Base-by-base conservation (phyloP, 2,888 invertebrate genomes). In the Apamea crenata region DNA sequence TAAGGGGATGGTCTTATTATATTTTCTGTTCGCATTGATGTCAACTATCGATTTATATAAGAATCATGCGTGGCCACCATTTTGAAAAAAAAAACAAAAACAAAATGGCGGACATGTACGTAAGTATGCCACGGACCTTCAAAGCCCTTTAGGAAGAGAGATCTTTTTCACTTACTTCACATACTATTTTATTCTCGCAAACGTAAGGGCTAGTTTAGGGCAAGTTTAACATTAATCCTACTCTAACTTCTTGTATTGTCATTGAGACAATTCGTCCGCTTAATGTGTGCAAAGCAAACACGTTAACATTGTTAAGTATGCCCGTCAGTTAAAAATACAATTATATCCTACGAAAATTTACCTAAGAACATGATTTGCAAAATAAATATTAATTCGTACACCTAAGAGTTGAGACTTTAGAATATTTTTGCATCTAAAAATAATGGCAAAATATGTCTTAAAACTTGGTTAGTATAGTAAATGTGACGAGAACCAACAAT, bases 381-480 rank as follows among this genome's bases (percentile, higher is more conserved):
- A 87, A 81, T 81, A 84, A 85, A 87, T 80, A 85, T 65, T 74
- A 77, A 66, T 73, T 74, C 63, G 40, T 77, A 77, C 32, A 53
- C 61, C 61, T 74, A 83, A 69, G 61, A 74, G 65, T 73, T 76
- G 78, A 83, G 71, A 86, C 50, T 29, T 77, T 53, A 50, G 50
- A 85, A 84, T 71, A 85, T 74, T 69, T 75, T 75, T 78, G 69
- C 50, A 18, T 77, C 50, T 81, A 72, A 87, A 81, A 71, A 65
- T 84, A 86, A 78, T 84, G 85, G 76, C 87, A 84, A 87, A 81
- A 84, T 74, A 68, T 73, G n/a, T 80, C 50, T 80, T 67, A 74
- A 67, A 80, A 83, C 71, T 68, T 77, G 76, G 29, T 75, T 68
- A 50, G 61, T 66, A 44, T 40, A 68, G 50, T 56, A 56, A 63